phyloP scores from a whole-genome alignment of 1,140 invertebrate species.

The Drosophila mauritiana region DNA sequence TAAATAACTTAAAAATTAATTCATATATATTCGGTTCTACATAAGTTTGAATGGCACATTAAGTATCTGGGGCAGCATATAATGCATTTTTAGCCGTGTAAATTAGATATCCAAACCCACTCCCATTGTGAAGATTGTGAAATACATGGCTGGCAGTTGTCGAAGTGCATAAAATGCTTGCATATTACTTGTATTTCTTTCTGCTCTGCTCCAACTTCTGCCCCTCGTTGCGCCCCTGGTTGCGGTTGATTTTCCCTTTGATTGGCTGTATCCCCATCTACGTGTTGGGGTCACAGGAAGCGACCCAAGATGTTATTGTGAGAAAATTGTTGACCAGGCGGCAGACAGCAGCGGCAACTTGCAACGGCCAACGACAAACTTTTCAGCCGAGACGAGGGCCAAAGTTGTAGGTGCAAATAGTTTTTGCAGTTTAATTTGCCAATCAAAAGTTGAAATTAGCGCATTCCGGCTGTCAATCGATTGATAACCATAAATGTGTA shows the following conservation, averaged over 20 bases:
- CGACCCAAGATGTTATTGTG: conserved; percentile 57
- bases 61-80: no score
- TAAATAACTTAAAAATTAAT: no score
- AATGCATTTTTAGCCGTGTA: no score
- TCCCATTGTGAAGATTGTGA: conserved; percentile 61
- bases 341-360: conserved; percentile 26
- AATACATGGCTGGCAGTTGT: conserved; percentile 43
- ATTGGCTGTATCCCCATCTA: conserved; percentile 54
- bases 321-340: conserved; percentile 53
- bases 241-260: conserved; percentile 63
- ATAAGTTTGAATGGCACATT: no score
- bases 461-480: conserved; percentile 38
- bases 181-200: conserved; percentile 67
- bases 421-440: conserved; percentile 56
- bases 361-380: conserved; percentile 40
- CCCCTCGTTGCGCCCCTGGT: conserved; percentile 13
- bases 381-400: conserved; percentile 44
- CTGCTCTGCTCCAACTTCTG: conserved; percentile 15
- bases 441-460: conserved; percentile 62
- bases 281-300: conserved; percentile 72
- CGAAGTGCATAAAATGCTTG: conserved; percentile 72
- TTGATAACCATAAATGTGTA: conserved; percentile 17
- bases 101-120: background rate
- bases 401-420: conserved; percentile 61
- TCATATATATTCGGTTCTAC: no score